Conservation (phyloP, 2,113 vertebrate species). For the Lathamus discolor region DNA sequence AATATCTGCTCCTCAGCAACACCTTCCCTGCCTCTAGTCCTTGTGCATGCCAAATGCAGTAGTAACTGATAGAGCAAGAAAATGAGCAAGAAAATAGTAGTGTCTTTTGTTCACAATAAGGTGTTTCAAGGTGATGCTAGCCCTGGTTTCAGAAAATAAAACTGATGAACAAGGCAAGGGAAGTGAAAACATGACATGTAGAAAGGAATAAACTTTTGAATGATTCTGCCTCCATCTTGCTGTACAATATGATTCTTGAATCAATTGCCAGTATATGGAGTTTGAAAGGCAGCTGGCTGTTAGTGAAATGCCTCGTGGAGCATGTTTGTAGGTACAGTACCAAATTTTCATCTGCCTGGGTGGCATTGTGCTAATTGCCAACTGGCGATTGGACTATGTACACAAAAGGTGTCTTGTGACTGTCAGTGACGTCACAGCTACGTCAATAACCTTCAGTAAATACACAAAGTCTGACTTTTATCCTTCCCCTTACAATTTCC, state of each 20-base stretch:
- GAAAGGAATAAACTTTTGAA: not conserved
- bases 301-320: not conserved
- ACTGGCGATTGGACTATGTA: not conserved
- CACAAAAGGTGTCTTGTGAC: constrained; percentile 15
- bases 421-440: constrained; percentile 15
- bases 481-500: constrained; percentile 9
- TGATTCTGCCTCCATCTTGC: not conserved
- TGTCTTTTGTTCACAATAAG: not conserved
- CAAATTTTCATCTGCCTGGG: not conserved
- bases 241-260: not conserved
- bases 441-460: constrained; percentile 12
- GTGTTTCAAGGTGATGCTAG: not conserved
- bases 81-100: not conserved
- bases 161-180: not conserved
- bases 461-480: constrained; percentile 28
- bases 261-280: not conserved
- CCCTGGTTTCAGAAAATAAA: not conserved
- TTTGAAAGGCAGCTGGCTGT: not conserved
- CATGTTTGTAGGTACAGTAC: not conserved
- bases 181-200: not conserved
- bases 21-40: not conserved
- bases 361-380: not conserved
- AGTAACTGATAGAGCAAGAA: not conserved
- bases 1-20: not conserved
- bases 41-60: not conserved